Base-by-base conservation (phyloP, 2,113 vertebrate species). In the Odontophorus gujanensis region DNA sequence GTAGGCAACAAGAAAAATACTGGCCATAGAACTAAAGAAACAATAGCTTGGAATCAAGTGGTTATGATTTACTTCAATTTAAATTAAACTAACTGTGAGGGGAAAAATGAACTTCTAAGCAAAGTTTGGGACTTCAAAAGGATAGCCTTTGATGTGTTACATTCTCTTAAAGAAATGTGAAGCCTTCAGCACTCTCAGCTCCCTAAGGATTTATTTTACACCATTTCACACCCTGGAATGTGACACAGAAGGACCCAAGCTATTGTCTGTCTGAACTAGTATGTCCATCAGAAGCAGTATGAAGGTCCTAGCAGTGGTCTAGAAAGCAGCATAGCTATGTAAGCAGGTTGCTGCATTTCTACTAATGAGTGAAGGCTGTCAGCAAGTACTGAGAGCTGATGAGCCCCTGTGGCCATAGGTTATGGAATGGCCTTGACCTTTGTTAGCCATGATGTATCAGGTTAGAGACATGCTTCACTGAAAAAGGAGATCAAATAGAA, bases 351-450 rank as follows among this genome's bases (percentile, higher is more conserved):
- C 36, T 28, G 14, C 1, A 1, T 15, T 48, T 38, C 40, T 61
- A 28, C 57, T 65, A 61, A 69, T 2, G 8, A 20, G 12, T 17
- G 25, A 38, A 69, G 53, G 18, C n/a, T 53, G 28, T 59, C 43
- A 65, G 30, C 18, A 83, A 32, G 21, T 28, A 63, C 38, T 4
- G 16, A 59, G 32, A 24, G 28, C 28, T 84, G 53, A 53, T 53
- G n/a, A 79, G 67, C 18, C 2, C 38, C 40, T 15, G 32, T 8
- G 28, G 34, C 28, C 28, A 42, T 0, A 0, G 30, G 13, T 3
- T 79, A 14, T 63, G 47, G 53, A 77, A 30, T 11, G 57, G 34
- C 38, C 42, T 67, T 47, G 51, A 47, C 34, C 51, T 81, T 62
- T 51, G 51, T 38, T 47, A 57, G 32, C 36, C 24, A 47, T 36